Conservation (phyloP, 2,888 invertebrate species). For the Drosophila picticornis region DNA sequence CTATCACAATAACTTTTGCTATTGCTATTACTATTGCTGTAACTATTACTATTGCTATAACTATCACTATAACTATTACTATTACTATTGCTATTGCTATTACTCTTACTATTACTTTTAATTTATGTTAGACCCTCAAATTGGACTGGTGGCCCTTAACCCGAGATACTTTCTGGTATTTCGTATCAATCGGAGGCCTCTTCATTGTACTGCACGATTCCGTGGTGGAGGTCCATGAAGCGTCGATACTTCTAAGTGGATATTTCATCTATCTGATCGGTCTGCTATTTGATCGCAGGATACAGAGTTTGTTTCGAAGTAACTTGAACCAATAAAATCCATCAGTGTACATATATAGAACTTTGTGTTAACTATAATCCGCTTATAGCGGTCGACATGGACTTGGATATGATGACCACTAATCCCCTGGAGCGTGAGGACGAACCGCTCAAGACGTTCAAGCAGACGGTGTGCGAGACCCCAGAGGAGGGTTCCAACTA, state of each 20-base stretch:
- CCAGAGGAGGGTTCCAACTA: conserved; percentile 21
- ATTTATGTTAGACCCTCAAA: conserved; percentile 1
- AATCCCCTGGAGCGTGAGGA: conserved; percentile 93
- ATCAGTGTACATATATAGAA: not conserved
- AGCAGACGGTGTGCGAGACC: conserved; percentile 85
- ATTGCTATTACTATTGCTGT: too few relatives aligned
- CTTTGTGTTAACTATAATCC: too few relatives aligned
- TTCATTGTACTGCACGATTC: conserved; percentile 31
- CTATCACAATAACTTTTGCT: too few relatives aligned
- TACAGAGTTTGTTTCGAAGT: conserved; percentile 36
- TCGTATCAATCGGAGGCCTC: conserved; percentile 31
- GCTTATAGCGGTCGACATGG: conserved; percentile 7
- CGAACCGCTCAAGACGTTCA: conserved; percentile 89
- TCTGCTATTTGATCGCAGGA: conserved; percentile 40
- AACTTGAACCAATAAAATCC: not conserved
- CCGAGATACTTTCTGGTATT: conserved; percentile 56
- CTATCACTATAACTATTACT: too few relatives aligned
- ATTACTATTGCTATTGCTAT: not conserved
- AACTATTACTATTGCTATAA: not conserved
- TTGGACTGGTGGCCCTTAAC: conserved; percentile 69
- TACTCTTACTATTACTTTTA: not conserved
- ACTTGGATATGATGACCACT: conserved; percentile 84
- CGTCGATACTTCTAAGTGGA: not conserved
- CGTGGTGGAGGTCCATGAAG: conserved; percentile 18
- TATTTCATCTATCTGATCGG: conserved; percentile 38